Evolutionary conservation across 2,797 vertebrate species (phyloP).

Genomic region (Lutjanus campechanus): DNA sequence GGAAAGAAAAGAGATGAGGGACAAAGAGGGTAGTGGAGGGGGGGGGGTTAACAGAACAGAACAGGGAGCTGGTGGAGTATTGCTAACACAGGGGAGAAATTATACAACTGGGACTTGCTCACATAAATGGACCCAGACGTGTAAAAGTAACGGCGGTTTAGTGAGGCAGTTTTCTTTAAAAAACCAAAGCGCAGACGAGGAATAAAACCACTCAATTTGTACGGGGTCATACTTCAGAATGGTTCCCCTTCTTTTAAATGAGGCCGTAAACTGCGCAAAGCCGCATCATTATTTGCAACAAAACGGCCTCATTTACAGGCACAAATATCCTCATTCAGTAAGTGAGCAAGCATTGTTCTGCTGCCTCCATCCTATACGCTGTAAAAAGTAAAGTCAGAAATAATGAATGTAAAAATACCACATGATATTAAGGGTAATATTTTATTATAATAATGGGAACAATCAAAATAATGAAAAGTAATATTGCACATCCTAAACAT

Average conservation of each 20-base stretch:
- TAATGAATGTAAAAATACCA: no score
- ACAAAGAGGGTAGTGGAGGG: conserved; percentile 2
- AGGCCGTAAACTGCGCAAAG: conserved; percentile 57
- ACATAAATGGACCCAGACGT: conserved; percentile 70
- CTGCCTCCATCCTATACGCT: conserved; percentile 14
- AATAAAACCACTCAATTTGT: conserved; percentile 48
- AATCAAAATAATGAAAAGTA: no score
- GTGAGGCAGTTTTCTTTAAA: conserved; percentile 54
- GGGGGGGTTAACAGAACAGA: no score
- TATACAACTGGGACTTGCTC: conserved; percentile 53
- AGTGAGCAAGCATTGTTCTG: conserved; percentile 22
- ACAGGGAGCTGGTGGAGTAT: conserved; percentile 22
- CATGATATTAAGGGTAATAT: no score
- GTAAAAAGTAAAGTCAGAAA: no score
- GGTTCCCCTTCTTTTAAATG: conserved; percentile 38
- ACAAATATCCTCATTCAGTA: conserved; percentile 34
- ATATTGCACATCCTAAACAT: no score
- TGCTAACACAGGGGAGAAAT: conserved; percentile 48
- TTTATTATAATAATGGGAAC: no score
- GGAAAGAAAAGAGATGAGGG: conserved; percentile 14
- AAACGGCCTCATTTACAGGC: conserved; percentile 64
- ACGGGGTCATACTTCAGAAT: conserved; percentile 38
- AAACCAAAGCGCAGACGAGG: conserved; percentile 47
- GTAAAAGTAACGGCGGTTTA: conserved; percentile 69
- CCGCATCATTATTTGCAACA: conserved; percentile 63